These are phyloP conservation scores for Cairina moschata DNA, from an alignment of 2,113 vertebrate genomes.

Conservation along the genomic window DNA sequence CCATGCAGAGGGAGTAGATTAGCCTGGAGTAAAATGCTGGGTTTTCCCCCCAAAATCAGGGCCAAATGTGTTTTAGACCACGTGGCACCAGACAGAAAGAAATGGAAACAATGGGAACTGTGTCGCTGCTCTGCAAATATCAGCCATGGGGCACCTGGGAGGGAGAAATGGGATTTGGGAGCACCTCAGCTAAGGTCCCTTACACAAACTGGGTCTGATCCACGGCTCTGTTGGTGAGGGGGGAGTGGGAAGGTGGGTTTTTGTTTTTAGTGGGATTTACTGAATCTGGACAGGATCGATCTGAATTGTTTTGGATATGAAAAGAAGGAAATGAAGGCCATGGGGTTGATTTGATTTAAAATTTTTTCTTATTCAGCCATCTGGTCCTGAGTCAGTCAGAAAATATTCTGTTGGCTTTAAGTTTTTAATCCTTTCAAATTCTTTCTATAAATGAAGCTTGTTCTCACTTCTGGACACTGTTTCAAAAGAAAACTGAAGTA, in stretches of 20 bases:
- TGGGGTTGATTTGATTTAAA: not conserved
- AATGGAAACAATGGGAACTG: not conserved
- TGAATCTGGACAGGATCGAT: not conserved
- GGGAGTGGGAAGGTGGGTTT: accelerated
- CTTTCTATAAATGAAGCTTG: not conserved
- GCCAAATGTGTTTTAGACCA: not conserved
- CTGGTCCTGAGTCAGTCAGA: conserved; percentile 32
- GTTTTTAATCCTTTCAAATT: not conserved
- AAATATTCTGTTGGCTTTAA: conserved; percentile 20
- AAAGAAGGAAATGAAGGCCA: not conserved
- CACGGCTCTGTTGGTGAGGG: accelerated
- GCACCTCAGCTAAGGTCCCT: not conserved
- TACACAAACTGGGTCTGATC: accelerated
- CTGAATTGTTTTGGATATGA: not conserved
- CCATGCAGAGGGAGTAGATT: not conserved
- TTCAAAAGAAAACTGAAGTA: not conserved
- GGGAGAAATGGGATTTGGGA: not conserved
- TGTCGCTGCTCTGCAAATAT: not conserved
- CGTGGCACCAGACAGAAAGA: accelerated
- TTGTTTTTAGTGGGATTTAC: not conserved
- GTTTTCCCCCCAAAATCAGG: not conserved
- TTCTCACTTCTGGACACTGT: not conserved
- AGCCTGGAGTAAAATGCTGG: not conserved
- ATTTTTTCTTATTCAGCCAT: not conserved
- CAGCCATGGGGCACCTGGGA: not conserved